Evolutionary conservation across 2,888 invertebrate species (phyloP).

Genomic region (Chorisops tibialis): DNA sequence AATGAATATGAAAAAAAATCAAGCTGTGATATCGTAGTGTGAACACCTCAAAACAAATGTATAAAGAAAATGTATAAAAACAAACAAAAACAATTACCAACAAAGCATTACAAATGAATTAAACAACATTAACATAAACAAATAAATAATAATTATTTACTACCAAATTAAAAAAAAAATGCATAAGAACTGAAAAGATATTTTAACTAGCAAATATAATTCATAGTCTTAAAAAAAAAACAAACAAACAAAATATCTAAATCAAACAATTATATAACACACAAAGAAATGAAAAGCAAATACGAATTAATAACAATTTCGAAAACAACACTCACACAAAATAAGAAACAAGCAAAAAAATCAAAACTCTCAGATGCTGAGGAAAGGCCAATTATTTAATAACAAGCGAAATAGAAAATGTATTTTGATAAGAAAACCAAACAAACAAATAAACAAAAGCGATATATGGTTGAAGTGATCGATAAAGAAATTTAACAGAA

Average conservation of each 20-base stretch:
- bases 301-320: not conserved
- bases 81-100: slow-evolving; percentile 32
- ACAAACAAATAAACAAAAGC: not conserved
- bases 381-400: slow-evolving; percentile 22
- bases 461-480: not conserved
- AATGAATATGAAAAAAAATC: slow-evolving; percentile 36
- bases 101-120: slow-evolving; percentile 33
- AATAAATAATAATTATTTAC: slow-evolving; percentile 29
- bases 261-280: not conserved
- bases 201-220: slow-evolving; percentile 30
- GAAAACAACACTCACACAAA: not conserved
- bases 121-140: slow-evolving; percentile 23
- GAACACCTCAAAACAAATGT: slow-evolving; percentile 39
- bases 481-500: not conserved
- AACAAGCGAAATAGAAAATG: not conserved
- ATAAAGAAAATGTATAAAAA: slow-evolving; percentile 30
- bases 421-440: slow-evolving; percentile 8
- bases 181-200: slow-evolving; percentile 32
- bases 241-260: not conserved
- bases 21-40: slow-evolving; percentile 44
- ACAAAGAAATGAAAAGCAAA: not conserved
- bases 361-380: slow-evolving; percentile 4
- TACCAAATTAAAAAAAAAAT: slow-evolving; percentile 28
- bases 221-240: slow-evolving; percentile 10
- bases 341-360: not conserved